Base-by-base conservation (phyloP, 1,140 invertebrate genomes). In the Varroa destructor region DNA sequence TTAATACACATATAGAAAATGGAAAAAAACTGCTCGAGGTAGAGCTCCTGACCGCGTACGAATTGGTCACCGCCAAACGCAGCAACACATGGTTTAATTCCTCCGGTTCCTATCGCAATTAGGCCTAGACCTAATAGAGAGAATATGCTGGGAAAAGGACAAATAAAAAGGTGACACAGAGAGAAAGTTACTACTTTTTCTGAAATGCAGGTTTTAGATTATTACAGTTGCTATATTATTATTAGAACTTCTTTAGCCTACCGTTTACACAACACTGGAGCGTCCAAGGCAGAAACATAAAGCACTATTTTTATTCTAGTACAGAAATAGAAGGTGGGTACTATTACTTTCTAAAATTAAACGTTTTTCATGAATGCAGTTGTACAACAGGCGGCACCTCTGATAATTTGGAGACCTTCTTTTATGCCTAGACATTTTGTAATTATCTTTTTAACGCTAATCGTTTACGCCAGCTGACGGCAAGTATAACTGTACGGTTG, bases 1-100 rank as follows among this genome's bases (percentile, higher is more conserved):
- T 80, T 81, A 71, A 80, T 81, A 36, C 79, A 77, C 71, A 81
- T 78, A 74, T 80, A 80, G 74, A 80, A 80, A 70, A 81, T 75
- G 8, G 75, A 74, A 43, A 75, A 75, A 71, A 78, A 77, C n/a
- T 75, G 55, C 54, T 77, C 73, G 2, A 74, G 56, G 40, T 58
- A 58, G 51, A 58, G 58, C 43, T 77, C 77, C 71, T 79, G 78
- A 57, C 72, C 75, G 1, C 40, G 74, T 73, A 84, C 81, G 78
- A 94, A 95, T 81, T 99, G 96, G 81, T 99, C 95, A 0, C 92
- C 96, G 36, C 96, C 96, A 79, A 99, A 98, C 0, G 95, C 89
- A 0, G 91, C 86, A 0, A 98, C 94, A 78, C 93, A 97, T 0
- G 96, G 93, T 78, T 99, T 99, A 76, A 99, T 98, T 1, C 95